These are phyloP conservation scores for Dynastes tityus DNA, from an alignment of 2,888 invertebrate genomes.

Conservation along the genomic window DNA sequence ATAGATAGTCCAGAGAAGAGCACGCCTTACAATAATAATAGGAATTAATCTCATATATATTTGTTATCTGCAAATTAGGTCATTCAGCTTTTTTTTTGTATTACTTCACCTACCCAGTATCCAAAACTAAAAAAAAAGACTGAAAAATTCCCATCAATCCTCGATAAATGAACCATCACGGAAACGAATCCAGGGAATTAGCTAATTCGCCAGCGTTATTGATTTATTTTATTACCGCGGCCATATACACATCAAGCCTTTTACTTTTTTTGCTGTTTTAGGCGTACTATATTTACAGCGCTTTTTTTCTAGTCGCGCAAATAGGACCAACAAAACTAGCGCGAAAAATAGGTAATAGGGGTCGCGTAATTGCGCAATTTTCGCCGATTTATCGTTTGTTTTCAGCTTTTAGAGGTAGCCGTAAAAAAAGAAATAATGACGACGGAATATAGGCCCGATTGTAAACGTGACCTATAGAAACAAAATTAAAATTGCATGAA, in stretches of 20 bases:
- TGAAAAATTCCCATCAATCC: too few relatives aligned
- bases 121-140: too few relatives aligned
- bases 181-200: background rate
- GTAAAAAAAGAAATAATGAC: slow-evolving; percentile 23
- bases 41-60: too few relatives aligned
- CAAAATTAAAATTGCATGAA: slow-evolving; percentile 40
- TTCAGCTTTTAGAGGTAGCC: slow-evolving; percentile 6
- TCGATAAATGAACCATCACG: background rate
- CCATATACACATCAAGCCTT: background rate
- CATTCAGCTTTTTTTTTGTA: too few relatives aligned
- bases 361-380: slow-evolving; percentile 32
- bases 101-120: too few relatives aligned
- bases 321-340: slow-evolving; percentile 12
- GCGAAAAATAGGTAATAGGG: background rate
- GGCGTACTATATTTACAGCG: slow-evolving; percentile 2
- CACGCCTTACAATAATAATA: too few relatives aligned
- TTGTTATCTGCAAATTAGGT: too few relatives aligned
- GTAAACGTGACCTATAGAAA: slow-evolving; percentile 21
- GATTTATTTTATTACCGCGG: slow-evolving; percentile 21
- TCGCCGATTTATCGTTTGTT: slow-evolving; percentile 26
- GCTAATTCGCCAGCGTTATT: slow-evolving; percentile 18
- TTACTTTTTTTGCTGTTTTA: background rate
- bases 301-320: slow-evolving; percentile 9
- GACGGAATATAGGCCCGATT: slow-evolving; percentile 24
- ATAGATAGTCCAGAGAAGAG: too few relatives aligned